Base-by-base conservation (phyloP, 2,888 invertebrate species). In the Brachypalpus laphriformis region DNA sequence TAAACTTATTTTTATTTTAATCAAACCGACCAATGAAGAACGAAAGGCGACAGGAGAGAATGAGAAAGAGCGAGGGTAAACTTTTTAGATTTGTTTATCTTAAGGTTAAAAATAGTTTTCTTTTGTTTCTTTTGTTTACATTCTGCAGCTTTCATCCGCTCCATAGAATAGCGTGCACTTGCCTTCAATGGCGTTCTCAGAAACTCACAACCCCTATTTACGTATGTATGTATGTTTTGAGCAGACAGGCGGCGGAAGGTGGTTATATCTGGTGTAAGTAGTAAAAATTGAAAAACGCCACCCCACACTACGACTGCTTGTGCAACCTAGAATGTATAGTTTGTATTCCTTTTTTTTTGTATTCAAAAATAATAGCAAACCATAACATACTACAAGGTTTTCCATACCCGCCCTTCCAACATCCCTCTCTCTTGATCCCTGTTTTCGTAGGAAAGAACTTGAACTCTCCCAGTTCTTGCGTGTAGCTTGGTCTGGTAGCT, bases 31-130 rank as follows among this genome's bases (percentile, higher is more conserved):
- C 1, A 40, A 40, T 40, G 37, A 3, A 40, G 37, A 40, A 40
- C 3, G n/a, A 40, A 14, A 14, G 0, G 6, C 47, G 18, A 8
- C 6, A 40, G 2, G 31, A 20, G n/a, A 63, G 3, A 9, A 8
- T 37, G 14, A 16, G 16, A 18, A 5, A 22, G 16, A 31, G 34
- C n/a, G n/a, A n/a, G n/a, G n/a, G n/a, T 65, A 11, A 57, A 75
- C 34, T 61, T 40, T 59, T 42, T 40, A 34, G 34, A 56, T 61
- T 75, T 82, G 70, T 82, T 82, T 82, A 45, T 49, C 3, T 22
- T 70, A 47, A 34, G 47, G 76, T 70, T 82, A 82, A 76, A 82
- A 82, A 82, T 82, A 82, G 42, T 70, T 70, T 56, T n/a, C 18
- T 25, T 61, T 42, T 70, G 11, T 28, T 61, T 65, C 49, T 65